phyloP scores from a whole-genome alignment of 2,113 vertebrate species.

The Gopherus evgoodei region DNA sequence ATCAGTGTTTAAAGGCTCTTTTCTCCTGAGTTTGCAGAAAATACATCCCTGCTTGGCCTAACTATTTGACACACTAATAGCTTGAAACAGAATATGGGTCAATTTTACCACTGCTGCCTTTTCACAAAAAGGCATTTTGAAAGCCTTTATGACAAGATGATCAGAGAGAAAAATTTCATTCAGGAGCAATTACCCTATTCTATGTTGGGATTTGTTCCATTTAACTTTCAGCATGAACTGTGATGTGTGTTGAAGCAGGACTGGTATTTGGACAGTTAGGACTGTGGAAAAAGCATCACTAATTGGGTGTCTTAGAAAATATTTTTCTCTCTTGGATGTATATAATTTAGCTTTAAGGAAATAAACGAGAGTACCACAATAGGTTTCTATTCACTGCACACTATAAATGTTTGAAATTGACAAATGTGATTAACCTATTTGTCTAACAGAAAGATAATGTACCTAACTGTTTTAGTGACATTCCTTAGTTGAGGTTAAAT shows the following conservation, averaged over 20 bases:
- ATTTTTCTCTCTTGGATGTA: neutral
- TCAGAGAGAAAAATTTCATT: conserved; percentile 62
- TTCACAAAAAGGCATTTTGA: conserved; percentile 51
- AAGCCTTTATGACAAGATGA: conserved; percentile 66
- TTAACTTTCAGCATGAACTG: conserved; percentile 44
- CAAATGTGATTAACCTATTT: neutral
- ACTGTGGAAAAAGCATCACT: neutral
- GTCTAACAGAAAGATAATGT: neutral
- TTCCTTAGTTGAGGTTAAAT: neutral
- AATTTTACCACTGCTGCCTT: conserved; percentile 59
- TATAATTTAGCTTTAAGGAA: neutral
- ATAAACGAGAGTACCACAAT: neutral
- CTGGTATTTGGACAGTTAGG: neutral
- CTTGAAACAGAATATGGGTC: conserved; percentile 59
- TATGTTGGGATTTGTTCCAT: conserved; percentile 50
- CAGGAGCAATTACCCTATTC: conserved; percentile 52
- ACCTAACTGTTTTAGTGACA: neutral
- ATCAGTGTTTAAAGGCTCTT: neutral
- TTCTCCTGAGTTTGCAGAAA: neutral
- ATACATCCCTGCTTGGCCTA: conserved; percentile 29
- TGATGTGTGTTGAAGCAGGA: conserved; percentile 20
- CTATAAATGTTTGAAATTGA: neutral
- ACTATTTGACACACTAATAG: conserved; percentile 59
- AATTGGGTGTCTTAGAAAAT: neutral
- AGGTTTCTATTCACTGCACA: neutral